A percentile compares a stretch with the other conserved stretches of the same genome.
Evolutionary conservation across 2,888 invertebrate species (phyloP).

Genomic region (Pyrrhosoma nymphula): DNA sequence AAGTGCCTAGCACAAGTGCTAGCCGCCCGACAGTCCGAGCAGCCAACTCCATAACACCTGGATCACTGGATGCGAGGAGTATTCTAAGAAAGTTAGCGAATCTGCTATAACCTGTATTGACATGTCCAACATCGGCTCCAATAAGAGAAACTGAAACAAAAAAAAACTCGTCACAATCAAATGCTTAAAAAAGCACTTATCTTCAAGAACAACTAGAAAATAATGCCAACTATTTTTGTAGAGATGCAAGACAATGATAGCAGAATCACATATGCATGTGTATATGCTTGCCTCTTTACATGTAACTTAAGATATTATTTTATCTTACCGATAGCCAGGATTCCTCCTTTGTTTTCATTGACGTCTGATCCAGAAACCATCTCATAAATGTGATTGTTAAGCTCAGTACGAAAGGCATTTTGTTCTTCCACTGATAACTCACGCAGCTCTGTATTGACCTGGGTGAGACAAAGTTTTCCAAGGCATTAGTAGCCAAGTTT

Average conservation of each 20-base stretch:
- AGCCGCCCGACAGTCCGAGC: constrained; percentile 97
- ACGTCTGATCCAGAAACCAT: constrained; percentile 96
- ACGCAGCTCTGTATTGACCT: constrained; percentile 90
- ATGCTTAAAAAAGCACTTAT: constrained; percentile 3
- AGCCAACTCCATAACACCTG: constrained; percentile 96
- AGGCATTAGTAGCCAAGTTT: neutral
- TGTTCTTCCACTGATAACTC: constrained; percentile 95
- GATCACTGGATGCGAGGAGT: constrained; percentile 93
- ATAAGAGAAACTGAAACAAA: constrained; percentile 90
- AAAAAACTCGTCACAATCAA: constrained; percentile 63
- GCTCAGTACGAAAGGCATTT: constrained; percentile 94
- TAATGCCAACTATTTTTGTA: neutral
- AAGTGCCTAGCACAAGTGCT: constrained; percentile 94
- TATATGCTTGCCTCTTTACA: too few species aligned
- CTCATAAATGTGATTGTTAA: constrained; percentile 96
- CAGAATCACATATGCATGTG: too few species aligned
- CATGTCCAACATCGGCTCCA: constrained; percentile 95
- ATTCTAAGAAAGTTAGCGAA: constrained; percentile 96
- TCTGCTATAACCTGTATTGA: constrained; percentile 92
- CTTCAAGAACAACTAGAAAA: neutral
- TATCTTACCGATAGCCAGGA: constrained; percentile 90
- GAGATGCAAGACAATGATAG: neutral
- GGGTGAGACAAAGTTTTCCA: constrained; percentile 60
- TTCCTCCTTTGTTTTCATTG: constrained; percentile 97
- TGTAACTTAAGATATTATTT: too few species aligned